Evolutionary conservation across 2,113 vertebrate genomes (phyloP).

Genomic region (Vimba vimba): DNA sequence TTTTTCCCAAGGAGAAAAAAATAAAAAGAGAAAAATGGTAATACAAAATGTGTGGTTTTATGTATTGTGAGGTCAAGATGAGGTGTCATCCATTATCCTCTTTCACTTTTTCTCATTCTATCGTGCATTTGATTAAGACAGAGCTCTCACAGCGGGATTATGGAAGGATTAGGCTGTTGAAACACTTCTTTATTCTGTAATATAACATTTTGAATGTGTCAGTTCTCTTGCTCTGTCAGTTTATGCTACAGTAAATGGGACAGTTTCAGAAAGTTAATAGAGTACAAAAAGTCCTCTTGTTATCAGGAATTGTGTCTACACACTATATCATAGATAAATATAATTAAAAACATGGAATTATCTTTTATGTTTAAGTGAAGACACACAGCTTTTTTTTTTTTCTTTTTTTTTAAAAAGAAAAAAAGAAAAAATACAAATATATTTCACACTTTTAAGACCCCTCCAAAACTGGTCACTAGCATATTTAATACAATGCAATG

Average conservation of each 20-base stretch:
- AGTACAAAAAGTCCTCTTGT: not conserved
- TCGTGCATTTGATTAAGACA: constrained; percentile 14
- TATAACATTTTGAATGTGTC: not conserved
- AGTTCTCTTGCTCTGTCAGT: not conserved
- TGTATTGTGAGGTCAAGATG: not conserved
- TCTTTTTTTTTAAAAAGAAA: too few relatives aligned
- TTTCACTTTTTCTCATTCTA: constrained; percentile 7
- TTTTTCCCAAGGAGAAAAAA: not conserved
- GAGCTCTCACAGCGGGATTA: constrained; percentile 29
- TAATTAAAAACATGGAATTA: not conserved
- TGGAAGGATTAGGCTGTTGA: constrained; percentile 41
- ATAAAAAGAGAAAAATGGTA: not conserved
- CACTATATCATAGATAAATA: not conserved
- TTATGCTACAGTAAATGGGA: not conserved
- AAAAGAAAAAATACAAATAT: not conserved
- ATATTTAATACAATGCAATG: not conserved
- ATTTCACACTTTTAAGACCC: not conserved
- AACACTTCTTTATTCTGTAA: constrained; percentile 44
- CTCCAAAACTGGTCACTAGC: not conserved
- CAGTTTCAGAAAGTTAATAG: not conserved
- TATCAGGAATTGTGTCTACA: not conserved
- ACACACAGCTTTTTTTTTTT: too few relatives aligned
- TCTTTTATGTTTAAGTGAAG: not conserved
- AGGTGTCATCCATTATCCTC: constrained; percentile 14
- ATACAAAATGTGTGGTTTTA: not conserved